Evolutionary conservation across 2,797 vertebrate species (phyloP).

Genomic region (Ctenopoma multispine): DNA sequence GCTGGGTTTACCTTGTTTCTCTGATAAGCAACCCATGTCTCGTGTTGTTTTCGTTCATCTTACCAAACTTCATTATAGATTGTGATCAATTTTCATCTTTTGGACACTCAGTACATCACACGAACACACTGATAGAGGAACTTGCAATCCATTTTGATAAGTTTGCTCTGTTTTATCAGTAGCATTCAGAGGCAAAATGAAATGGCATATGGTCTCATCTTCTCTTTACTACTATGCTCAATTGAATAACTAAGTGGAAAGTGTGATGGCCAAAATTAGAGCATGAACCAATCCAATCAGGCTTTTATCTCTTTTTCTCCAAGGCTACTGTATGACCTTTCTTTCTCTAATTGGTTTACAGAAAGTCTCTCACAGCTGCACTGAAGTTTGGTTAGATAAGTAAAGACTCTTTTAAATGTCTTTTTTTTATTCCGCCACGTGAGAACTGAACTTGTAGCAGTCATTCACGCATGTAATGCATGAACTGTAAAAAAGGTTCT

Average conservation of each 20-base stretch:
- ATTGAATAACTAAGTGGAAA: slow-evolving; percentile 71
- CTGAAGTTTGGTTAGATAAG: slow-evolving; percentile 67
- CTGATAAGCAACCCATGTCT: slow-evolving; percentile 54
- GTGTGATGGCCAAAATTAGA: slow-evolving; percentile 78
- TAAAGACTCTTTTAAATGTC: slow-evolving; percentile 56
- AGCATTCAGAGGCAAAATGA: slow-evolving; percentile 18
- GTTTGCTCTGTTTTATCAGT: slow-evolving; percentile 50
- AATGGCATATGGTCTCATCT: slow-evolving; percentile 40
- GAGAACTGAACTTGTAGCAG: slow-evolving; percentile 39
- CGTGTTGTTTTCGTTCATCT: slow-evolving; percentile 63
- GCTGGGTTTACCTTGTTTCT: slow-evolving; percentile 39
- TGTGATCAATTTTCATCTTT: slow-evolving; percentile 61
- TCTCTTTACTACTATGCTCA: slow-evolving; percentile 51
- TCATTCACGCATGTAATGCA: slow-evolving; percentile 40
- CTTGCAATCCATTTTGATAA: slow-evolving; percentile 47
- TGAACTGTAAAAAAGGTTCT: background rate
- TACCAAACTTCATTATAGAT: slow-evolving; percentile 67
- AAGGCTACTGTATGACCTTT: slow-evolving; percentile 74
- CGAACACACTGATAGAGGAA: slow-evolving; percentile 17
- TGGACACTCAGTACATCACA: slow-evolving; percentile 32
- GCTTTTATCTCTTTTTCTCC: slow-evolving; percentile 72
- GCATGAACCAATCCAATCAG: slow-evolving; percentile 73
- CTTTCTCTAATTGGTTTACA: slow-evolving; percentile 79
- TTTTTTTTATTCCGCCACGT: slow-evolving; percentile 34
- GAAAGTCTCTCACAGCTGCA: slow-evolving; percentile 68